Conservation (phyloP, 2,797 vertebrate species). For the Sebastes taczanowskii region DNA sequence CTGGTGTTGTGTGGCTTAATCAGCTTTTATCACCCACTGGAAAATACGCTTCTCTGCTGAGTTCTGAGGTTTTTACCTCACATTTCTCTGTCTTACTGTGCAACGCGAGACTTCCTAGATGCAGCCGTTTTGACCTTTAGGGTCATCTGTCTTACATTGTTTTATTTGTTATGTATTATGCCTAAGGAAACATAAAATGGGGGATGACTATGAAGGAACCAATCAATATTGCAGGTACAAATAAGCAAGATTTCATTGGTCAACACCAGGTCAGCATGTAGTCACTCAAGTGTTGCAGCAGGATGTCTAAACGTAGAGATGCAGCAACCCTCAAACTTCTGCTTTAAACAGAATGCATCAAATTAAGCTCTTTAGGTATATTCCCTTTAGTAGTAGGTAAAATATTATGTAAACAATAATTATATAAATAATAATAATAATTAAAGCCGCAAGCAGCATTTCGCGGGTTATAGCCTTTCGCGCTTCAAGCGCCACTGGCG, state of each 20-base stretch:
- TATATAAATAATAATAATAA: too few relatives aligned
- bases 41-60: conserved; percentile 4
- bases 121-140: conserved; percentile 2
- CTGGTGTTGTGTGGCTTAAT: conserved; percentile 44
- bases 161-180: neutral
- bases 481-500: too few relatives aligned
- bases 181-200: neutral
- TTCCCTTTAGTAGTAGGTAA: neutral
- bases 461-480: too few relatives aligned
- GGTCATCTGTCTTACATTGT: neutral
- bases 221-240: neutral
- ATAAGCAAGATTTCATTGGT: neutral
- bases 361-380: neutral
- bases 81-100: neutral
- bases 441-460: too few relatives aligned
- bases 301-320: neutral
- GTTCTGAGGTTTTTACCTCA: neutral
- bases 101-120: conserved; percentile 7
- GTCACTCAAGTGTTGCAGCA: neutral
- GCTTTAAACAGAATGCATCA: neutral
- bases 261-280: conserved; percentile 10
- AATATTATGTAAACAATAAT: too few relatives aligned
- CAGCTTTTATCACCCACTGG: conserved; percentile 37
- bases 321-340: neutral
- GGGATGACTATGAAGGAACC: neutral